Percentiles rank a stretch among this genome's conserved stretches.
phyloP scores from a whole-genome alignment of 2,888 invertebrate genomes.

The Argynnis bischoffii region DNA sequence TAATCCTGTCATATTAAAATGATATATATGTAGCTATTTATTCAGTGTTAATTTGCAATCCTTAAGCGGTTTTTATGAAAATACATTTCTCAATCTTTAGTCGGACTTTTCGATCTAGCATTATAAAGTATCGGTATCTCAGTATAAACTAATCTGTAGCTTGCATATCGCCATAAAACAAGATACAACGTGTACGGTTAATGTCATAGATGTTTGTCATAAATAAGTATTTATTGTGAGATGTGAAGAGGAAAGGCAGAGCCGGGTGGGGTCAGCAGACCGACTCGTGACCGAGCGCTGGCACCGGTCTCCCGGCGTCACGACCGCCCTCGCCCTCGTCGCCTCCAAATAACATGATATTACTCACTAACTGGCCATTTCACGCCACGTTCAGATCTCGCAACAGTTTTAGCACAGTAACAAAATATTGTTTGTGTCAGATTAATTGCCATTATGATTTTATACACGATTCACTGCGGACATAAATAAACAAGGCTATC shows the following conservation, averaged over 20 bases:
- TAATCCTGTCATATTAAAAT: not conserved
- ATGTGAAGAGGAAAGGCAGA: slow-evolving; percentile 52
- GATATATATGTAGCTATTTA: not conserved
- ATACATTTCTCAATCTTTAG: not conserved
- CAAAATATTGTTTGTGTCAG: slow-evolving; percentile 52
- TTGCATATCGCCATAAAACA: slow-evolving; percentile 24
- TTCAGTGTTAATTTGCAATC: too few species aligned
- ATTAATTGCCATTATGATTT: slow-evolving; percentile 43
- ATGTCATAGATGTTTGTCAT: slow-evolving; percentile 44
- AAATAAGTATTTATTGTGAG: slow-evolving; percentile 43
- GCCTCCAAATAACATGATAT: slow-evolving; percentile 77
- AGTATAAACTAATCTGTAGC: slow-evolving; percentile 15
- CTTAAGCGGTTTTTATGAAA: too few species aligned
- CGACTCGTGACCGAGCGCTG: slow-evolving; percentile 73
- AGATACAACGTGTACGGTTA: slow-evolving; percentile 42
- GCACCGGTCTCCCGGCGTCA: slow-evolving; percentile 60
- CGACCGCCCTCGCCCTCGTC: slow-evolving; percentile 71
- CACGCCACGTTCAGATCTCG: slow-evolving; percentile 66
- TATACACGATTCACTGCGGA: slow-evolving; percentile 43
- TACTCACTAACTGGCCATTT: slow-evolving; percentile 80
- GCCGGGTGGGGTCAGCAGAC: slow-evolving; percentile 69
- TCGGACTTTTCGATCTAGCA: not conserved
- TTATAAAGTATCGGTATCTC: slow-evolving; percentile 10
- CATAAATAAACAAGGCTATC: slow-evolving; percentile 41
- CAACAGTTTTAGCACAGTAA: slow-evolving; percentile 53